Evolutionary conservation across 1,140 invertebrate species (phyloP), one percentile per base, ranked within the genome.

Genomic region (Drosophila pallidifrons): DNA sequence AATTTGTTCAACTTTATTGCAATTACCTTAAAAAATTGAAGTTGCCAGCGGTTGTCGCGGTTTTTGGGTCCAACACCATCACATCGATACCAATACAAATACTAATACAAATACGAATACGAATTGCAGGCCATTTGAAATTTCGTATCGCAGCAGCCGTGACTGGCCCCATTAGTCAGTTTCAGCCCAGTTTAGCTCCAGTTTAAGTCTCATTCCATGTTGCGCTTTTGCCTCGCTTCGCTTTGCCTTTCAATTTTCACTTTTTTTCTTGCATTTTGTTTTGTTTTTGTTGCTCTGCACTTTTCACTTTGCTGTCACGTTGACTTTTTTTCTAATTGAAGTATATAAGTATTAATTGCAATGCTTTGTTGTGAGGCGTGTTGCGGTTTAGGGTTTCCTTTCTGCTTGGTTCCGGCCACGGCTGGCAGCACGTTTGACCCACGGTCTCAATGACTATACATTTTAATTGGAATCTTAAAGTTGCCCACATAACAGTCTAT

Each of bases 11-110:
- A 89, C 85, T 89, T 85, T 89, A 80, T 76, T 71, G 85, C 85
- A 89, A 89, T 89, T 89, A 89, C 85, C 89, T 89, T 89, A 89
- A 89, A 89, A 89, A 89, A 89, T 89, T 89, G 78, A 89, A 89
- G 81, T 89, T 89, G 81, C 68, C 68, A 67, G 85, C 78, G 85
- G 85, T 89, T 89, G 54, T 57, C 69, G 80, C 67, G 83, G 83
- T 88, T 87, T 73, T 64, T 51, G 11, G 38, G 25, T 54, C 25
- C 2, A 67, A 66, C 57, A 58, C 57, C 15, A 7, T n/a, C 15
- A 25, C 32, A 51, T 30, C 43, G 30, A 49, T 5, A 10, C 55
- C 52, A 54, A 54, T 54, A 30, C 63, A 15, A 4, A 10, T 28
- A 6, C 45, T 28, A 57, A 38, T 41, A 6, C 43, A n/a, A 28